A percentile compares a stretch with the other conserved stretches of the same genome.
phyloP scores from a whole-genome alignment of 2,888 invertebrate genomes.

The Tetragonula carbonaria region DNA sequence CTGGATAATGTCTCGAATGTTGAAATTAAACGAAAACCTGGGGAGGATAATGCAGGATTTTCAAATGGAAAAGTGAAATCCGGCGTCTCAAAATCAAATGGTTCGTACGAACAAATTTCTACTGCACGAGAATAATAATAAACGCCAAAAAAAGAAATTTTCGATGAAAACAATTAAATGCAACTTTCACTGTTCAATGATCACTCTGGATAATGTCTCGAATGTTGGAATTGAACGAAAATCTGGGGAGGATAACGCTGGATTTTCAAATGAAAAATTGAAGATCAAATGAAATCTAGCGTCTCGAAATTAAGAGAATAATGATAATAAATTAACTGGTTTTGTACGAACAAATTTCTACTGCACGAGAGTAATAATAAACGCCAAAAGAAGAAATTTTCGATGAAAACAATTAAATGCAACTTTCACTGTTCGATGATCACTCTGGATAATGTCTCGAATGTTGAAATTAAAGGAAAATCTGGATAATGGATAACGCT shows the following conservation, averaged over 20 bases:
- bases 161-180: too few relatives aligned
- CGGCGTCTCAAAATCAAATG: background rate
- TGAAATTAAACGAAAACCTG: slow-evolving; percentile 8
- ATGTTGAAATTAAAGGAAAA: slow-evolving; percentile 7
- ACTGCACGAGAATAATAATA: too few relatives aligned
- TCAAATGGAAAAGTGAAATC: background rate
- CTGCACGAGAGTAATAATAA: too few relatives aligned
- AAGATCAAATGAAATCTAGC: too few relatives aligned
- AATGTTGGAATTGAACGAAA: background rate
- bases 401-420: too few relatives aligned
- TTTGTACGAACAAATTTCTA: too few relatives aligned
- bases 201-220: background rate
- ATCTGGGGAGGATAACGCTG: background rate
- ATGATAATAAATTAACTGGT: too few relatives aligned
- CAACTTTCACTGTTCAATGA: background rate
- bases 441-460: background rate
- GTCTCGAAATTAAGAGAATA: background rate
- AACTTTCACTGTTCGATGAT: background rate
- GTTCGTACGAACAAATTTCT: too few relatives aligned
- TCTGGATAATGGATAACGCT: background rate
- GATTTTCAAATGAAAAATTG: background rate
- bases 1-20: background rate
- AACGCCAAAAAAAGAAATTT: too few relatives aligned
- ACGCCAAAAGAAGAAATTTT: too few relatives aligned
- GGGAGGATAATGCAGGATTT: background rate